Conservation (phyloP, 2,113 vertebrate genomes). For the Narcine bancroftii region DNA sequence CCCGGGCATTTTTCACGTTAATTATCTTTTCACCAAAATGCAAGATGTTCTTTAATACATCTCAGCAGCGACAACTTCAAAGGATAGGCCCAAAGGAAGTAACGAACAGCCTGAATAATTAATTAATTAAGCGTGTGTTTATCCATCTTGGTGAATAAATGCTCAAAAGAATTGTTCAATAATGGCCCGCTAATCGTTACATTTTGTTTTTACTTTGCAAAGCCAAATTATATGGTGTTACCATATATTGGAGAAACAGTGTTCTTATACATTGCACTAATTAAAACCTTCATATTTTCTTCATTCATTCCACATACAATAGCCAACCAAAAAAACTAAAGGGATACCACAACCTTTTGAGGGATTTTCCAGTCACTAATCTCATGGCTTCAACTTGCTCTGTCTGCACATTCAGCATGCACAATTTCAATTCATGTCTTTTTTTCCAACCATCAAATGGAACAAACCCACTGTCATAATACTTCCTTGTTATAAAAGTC, state of each 20-base stretch:
- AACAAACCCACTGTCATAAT: not conserved
- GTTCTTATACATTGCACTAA: not conserved
- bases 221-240: not conserved
- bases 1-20: conserved; percentile 15
- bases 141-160: not conserved
- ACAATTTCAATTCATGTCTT: not conserved
- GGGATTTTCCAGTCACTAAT: conserved; percentile 8
- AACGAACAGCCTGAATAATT: not conserved
- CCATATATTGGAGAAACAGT: not conserved
- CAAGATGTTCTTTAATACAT: not conserved
- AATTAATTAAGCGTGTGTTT: not conserved
- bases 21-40: conserved; percentile 29
- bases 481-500: not conserved
- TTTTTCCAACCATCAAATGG: not conserved
- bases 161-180: not conserved
- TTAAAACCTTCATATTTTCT: not conserved
- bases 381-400: not conserved
- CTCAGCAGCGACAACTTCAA: not conserved
- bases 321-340: conserved; percentile 11
- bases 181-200: not conserved
- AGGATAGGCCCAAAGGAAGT: not conserved
- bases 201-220: not conserved
- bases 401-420: not conserved
- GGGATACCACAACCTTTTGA: not conserved
- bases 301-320: not conserved